Base-by-base conservation (phyloP, 2,888 invertebrate species). In the Drosophila infuscata region DNA sequence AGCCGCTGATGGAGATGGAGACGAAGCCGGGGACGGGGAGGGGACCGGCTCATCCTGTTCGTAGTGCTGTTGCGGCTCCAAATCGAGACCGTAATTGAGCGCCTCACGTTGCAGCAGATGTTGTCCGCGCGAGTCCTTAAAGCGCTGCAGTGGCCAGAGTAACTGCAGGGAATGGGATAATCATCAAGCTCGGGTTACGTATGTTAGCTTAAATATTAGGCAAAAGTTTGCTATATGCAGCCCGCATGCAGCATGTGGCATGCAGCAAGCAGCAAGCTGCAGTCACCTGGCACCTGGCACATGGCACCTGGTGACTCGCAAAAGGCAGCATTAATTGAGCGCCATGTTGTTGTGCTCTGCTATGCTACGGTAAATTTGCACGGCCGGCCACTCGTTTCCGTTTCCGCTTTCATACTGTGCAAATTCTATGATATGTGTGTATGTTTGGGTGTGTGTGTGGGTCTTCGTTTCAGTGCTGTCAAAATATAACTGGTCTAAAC, bases 61-160 rank as follows among this genome's bases (percentile, higher is more conserved):
- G 62, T 79, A 88, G 53, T 71, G 88, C 68, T 74, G 86, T 71
- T 74, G 86, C 72, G 86, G 92, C 72, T 92, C 93, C 36, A 92
- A 81, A 76, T 93, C 93, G 80, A 94, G 82, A 82, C 93, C 90
- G 82, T 93, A 92, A 74, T 93, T 93, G 74, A 93, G 91, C 63
- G 92, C 92, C 66, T 94, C 92, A 70, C 94, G 94, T 60, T 94
- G 92, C 78, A 94, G 93, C 94, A 96, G 95, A 67, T 96, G 94
- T 92, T 96, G 96, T 46, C 96, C 96, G 70, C 96, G 94, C 0
- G 95, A 96, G 92, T 95, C 96, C 84, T 95, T 94, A 84, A 95
- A 94, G 52, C 95, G 95, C 95, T 97, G 97, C 92, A 97, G 96
- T 90, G 96, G 96, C 96, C 96, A 97, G 92, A 97, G 95, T 93